Evolutionary conservation across 53 echinoderm and acorn worm genomes (phyloP).

Genomic region (Paelopatides confundens): DNA sequence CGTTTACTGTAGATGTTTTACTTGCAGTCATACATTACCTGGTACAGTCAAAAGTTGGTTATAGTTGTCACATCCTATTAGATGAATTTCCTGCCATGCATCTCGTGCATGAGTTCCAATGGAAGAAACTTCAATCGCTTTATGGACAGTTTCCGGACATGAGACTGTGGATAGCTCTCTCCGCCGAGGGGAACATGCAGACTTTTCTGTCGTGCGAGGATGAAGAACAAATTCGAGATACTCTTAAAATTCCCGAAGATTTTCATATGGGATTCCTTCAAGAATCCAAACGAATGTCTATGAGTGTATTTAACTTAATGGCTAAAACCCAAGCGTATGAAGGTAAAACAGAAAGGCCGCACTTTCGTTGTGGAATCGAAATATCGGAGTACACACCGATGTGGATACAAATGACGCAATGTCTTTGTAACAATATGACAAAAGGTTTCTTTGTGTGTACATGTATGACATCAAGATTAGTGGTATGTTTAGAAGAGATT

Average conservation of each 20-base stretch:
- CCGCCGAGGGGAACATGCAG: constrained; percentile 17
- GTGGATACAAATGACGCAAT: constrained; percentile 19
- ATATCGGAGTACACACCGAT: constrained; percentile 16
- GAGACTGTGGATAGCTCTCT: constrained; percentile 16
- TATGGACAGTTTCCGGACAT: neutral
- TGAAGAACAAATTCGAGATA: neutral
- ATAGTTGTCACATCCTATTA: neutral
- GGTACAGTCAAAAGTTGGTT: neutral
- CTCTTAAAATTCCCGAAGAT: neutral
- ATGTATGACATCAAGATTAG: neutral
- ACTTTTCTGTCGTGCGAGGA: neutral
- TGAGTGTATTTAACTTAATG: neutral
- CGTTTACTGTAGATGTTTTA: neutral
- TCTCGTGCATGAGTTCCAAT: neutral
- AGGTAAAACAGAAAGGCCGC: neutral
- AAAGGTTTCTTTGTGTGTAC: constrained; percentile 12
- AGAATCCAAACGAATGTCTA: constrained; percentile 16
- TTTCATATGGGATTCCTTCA: neutral
- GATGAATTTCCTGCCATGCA: constrained; percentile 20
- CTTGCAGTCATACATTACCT: neutral
- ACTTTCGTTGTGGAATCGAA: constrained; percentile 28
- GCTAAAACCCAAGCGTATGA: constrained; percentile 5
- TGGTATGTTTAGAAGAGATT: neutral
- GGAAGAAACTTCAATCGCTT: neutral
- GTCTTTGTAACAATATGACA: neutral